Evolutionary conservation across 2,797 vertebrate species (phyloP), one percentile per base, ranked within the genome.

Genomic region (Anguilla marmorata): DNA sequence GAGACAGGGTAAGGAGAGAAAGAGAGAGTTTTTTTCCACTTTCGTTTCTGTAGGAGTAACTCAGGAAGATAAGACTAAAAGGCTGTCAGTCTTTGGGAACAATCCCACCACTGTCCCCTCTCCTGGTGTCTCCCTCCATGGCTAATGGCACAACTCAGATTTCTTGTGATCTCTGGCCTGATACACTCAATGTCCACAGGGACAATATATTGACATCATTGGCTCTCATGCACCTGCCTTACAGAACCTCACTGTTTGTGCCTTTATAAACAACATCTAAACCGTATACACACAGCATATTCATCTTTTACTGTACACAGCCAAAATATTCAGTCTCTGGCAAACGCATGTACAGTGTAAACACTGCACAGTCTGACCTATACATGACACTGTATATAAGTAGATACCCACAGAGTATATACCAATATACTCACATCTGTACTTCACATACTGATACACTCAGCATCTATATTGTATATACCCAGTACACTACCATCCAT

Each of bases 51-150:
- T 96, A 96, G 96, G 95, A 96, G 95, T 95, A 95, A 94, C 95
- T 95, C 92, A 89, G 93, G 94, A 94, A 96, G 96, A 97, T 96
- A 97, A 96, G 96, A 95, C 94, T 96, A 96, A 97, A 96, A 96
- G 96, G 95, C 96, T 93, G 94, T 96, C 94, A 96, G 95, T 95
- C 94, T 95, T 95, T 95, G 93, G 91, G 95, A 97, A 96, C 96
- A 96, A 96, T 95, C 94, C 93, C 90, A 93, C 95, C 96, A 95
- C 94, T 96, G 95, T 96, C 91, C 94, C 91, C 91, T 89, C 85
- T 21, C 91, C 91, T 91, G 89, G 85, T 82, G 85, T 87, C 89
- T 91, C 87, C 90, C 90, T 79, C 92, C 21, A 27, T 90, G 93
- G 94, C 94, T 96, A 96, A 96, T 95, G 94, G 94, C 93, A 94